Evolutionary conservation across 2,113 vertebrate genomes (phyloP).

Genomic region (Rhegmatorhina hoffmannsi): DNA sequence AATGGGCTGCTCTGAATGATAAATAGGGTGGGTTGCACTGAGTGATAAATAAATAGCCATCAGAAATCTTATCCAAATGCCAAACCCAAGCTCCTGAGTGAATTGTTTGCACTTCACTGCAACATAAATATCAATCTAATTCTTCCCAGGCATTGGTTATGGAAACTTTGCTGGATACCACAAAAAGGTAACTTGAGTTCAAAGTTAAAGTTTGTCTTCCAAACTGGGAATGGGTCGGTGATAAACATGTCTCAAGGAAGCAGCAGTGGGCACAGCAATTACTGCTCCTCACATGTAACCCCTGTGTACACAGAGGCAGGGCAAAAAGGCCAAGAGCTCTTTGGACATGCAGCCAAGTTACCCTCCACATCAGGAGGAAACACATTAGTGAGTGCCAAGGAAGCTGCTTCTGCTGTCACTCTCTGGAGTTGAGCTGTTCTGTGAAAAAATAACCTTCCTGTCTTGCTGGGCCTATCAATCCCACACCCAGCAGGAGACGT

Average conservation of each 20-base stretch:
- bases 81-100: neutral
- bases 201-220: neutral
- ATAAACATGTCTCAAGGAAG: neutral
- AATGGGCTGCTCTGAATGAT: neutral
- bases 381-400: neutral
- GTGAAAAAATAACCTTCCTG: neutral
- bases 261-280: neutral
- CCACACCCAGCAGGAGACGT: neutral
- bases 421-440: neutral
- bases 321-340: neutral
- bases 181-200: neutral
- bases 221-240: rapidly evolving
- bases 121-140: constrained; percentile 2
- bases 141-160: neutral
- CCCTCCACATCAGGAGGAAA: neutral
- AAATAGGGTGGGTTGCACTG: neutral
- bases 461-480: neutral
- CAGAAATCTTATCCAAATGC: constrained; percentile 26
- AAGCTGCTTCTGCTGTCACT: neutral
- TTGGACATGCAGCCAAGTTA: neutral
- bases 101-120: neutral
- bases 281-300: neutral
- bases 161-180: neutral
- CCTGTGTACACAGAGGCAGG: neutral
- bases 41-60: constrained; percentile 15